Base-by-base conservation (phyloP, 2,113 vertebrate genomes). In the Procavia capensis region DNA sequence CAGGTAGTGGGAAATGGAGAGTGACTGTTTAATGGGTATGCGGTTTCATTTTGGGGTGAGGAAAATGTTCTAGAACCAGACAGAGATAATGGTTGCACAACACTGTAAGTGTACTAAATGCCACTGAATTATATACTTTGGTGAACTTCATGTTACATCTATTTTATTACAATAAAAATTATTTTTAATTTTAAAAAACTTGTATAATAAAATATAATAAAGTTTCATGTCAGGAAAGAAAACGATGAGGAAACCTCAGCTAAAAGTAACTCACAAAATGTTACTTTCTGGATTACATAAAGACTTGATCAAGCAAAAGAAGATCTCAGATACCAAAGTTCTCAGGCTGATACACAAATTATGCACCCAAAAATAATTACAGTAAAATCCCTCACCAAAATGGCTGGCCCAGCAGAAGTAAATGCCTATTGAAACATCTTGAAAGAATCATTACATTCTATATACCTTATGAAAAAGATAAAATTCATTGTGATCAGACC, bases 301-400 rank as follows among this genome's bases (percentile, higher is more conserved):
- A 95, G 41, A 80, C 79, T 50, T 76, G 41, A 91, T 75, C n/a
- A n/a, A n/a, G 72, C 24, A 93, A 39, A 68, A 72, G 68, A 68
- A 72, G 68, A 90, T 54, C 68, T 17, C 79, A n/a, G 20, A 79
- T 57, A 89, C 84, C 80, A 82, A 93, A 96, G 54, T 64, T 91
- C 27, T 75, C 39, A 63, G 9, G 7, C 41, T 87, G 27, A 94
- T 75, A 2, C 10, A 91, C 29, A 82, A 43, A 88, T 94, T 93
- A 94, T 50, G 91, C 61, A 95, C 47, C 27, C 82, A 81, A 41
- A 96, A 91, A 75, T 89, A 78, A 91, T 85, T 54, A 66, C 2
- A 66, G n/a, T 88, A 85, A 93, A 95, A 79, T 90, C 78, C 17
- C 66, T 91, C 63, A 90, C 27, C 79, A 89, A 96, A 93, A 74